These are phyloP conservation scores for Elmis aenea DNA, from an alignment of 2,888 invertebrate genomes.

Conservation along the genomic window DNA sequence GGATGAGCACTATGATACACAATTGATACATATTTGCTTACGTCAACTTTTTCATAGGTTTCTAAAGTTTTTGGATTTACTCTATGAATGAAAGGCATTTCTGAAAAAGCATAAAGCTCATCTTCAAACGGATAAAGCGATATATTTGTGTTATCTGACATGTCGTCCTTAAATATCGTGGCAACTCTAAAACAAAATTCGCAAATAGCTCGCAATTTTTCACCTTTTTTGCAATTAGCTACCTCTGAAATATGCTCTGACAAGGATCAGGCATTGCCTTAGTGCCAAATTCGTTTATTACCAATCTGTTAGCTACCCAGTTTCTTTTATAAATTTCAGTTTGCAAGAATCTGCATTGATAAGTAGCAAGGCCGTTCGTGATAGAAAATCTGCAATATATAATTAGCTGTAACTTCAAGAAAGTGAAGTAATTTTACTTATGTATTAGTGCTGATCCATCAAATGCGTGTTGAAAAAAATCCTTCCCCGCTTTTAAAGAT, in stretches of 20 bases:
- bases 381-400: constrained; percentile 61
- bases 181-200: constrained; percentile 33
- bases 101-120: constrained; percentile 80
- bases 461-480: constrained; percentile 78
- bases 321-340: constrained; percentile 61
- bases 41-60: constrained; percentile 63
- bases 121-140: constrained; percentile 86
- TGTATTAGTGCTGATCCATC: constrained; percentile 84
- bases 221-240: constrained; percentile 5
- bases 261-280: constrained; percentile 48
- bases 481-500: constrained; percentile 71
- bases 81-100: constrained; percentile 74
- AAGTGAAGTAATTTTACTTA: constrained; percentile 49
- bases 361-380: constrained; percentile 66
- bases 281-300: constrained; percentile 62
- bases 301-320: constrained; percentile 71
- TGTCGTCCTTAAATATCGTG: constrained; percentile 58
- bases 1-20: constrained; percentile 65
- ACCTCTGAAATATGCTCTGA: constrained; percentile 60
- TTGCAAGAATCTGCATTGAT: constrained; percentile 53
- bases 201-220: no score
- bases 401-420: no score
- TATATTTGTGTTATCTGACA: constrained; percentile 85
- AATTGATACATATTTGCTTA: constrained; percentile 44
- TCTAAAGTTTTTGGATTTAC: constrained; percentile 74